A percentile compares a stretch with the other conserved stretches of the same genome.
phyloP scores from a whole-genome alignment of 1,140 invertebrate species.

The Aphaenogaster ashmeadi region DNA sequence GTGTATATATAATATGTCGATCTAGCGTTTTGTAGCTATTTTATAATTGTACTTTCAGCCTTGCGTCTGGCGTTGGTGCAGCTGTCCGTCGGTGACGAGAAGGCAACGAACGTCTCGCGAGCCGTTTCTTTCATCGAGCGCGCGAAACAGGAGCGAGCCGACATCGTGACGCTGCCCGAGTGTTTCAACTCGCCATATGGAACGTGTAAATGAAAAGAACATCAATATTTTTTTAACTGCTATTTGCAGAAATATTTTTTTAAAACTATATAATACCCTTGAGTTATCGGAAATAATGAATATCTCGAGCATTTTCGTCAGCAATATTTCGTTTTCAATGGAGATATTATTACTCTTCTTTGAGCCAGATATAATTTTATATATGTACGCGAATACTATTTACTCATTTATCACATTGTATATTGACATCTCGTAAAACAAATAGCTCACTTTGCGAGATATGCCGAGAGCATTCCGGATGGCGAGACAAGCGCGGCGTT shows the following conservation, averaged over 20 bases:
- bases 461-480: constrained; percentile 94
- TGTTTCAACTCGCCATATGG: constrained; percentile 98
- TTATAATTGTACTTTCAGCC: constrained; percentile 70
- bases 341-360: neutral
- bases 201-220: constrained; percentile 88
- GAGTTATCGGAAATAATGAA: neutral
- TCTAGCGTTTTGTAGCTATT: neutral
- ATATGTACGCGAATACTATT: neutral
- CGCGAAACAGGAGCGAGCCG: constrained; percentile 91
- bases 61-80: constrained; percentile 93
- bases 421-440: constrained; percentile 7
- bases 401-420: neutral
- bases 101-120: constrained; percentile 91
- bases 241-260: neutral
- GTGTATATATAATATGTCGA: no score
- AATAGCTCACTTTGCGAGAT: constrained; percentile 93
- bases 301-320: no score
- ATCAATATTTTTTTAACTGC: neutral
- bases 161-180: constrained; percentile 95
- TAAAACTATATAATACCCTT: neutral
- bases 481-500: constrained; percentile 92
- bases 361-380: neutral
- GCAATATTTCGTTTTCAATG: neutral
- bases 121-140: constrained; percentile 92
- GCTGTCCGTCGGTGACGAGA: constrained; percentile 91